Conservation (phyloP, 2,113 vertebrate genomes). For the Peucedramus taeniatus region DNA sequence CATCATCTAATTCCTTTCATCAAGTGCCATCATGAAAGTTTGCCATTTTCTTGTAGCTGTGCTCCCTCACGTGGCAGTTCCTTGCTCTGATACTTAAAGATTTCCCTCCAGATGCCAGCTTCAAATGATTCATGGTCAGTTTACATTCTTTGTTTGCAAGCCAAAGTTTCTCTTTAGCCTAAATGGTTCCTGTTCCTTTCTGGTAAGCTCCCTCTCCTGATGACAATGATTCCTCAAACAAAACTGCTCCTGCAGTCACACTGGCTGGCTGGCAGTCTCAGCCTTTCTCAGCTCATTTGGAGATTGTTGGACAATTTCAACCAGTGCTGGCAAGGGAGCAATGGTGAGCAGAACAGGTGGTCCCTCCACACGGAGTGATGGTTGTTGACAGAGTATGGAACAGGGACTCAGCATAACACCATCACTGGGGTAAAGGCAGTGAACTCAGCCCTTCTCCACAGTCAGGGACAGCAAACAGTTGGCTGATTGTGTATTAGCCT, state of each 20-base stretch:
- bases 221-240: neutral
- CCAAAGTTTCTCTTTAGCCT: neutral
- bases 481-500: neutral
- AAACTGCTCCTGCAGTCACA: neutral
- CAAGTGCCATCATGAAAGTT: neutral
- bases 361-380: neutral
- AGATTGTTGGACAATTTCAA: neutral
- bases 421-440: neutral
- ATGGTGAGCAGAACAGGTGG: neutral
- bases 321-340: neutral
- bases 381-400: neutral
- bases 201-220: neutral
- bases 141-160: neutral
- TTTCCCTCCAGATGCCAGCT: neutral
- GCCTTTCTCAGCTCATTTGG: neutral
- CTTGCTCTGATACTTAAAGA: neutral
- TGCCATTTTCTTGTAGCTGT: neutral
- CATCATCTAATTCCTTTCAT: constrained; percentile 8
- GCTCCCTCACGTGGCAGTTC: neutral
- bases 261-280: neutral
- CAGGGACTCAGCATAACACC: neutral
- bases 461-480: neutral
- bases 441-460: neutral
- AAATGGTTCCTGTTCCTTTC: neutral
- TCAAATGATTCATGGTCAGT: neutral